Percentiles rank a stretch among this genome's conserved stretches.
These are phyloP conservation scores for Drosophila subobscura DNA, from an alignment of 1,140 invertebrate species.

Conservation along the genomic window DNA sequence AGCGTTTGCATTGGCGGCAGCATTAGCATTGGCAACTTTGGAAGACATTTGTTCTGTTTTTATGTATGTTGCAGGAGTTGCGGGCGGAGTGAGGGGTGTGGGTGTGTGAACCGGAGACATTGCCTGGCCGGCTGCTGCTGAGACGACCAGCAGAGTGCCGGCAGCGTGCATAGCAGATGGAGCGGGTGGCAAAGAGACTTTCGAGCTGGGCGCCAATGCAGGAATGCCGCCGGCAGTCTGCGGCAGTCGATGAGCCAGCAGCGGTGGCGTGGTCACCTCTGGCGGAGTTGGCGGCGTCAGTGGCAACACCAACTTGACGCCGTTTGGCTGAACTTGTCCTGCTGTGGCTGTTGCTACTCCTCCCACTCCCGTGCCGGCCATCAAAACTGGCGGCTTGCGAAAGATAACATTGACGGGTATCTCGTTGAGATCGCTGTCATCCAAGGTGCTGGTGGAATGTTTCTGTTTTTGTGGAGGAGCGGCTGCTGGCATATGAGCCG, in stretches of 20 bases:
- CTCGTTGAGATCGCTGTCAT: conserved; percentile 76
- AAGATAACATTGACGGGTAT: conserved; percentile 82
- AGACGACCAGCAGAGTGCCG: neutral
- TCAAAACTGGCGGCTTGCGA: conserved; percentile 58
- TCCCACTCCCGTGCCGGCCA: conserved; percentile 5
- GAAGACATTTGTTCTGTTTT: conserved; percentile 73
- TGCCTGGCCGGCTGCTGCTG: conserved; percentile 1
- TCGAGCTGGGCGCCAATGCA: conserved; percentile 30
- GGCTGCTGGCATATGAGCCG: conserved; percentile 2
- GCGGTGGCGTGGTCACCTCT: conserved; percentile 20
- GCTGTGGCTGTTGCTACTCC: conserved; percentile 3
- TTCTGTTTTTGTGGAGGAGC: conserved; percentile 65
- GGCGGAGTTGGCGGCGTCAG: conserved; percentile 58
- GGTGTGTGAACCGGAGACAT: neutral
- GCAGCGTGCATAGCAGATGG: no score
- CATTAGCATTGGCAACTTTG: conserved; percentile 61
- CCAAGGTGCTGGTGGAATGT: conserved; percentile 71
- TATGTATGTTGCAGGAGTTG: conserved; percentile 36
- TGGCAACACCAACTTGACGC: conserved; percentile 48
- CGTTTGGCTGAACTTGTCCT: conserved; percentile 17
- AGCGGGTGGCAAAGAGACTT: conserved; percentile 1
- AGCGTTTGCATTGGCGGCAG: conserved; percentile 10
- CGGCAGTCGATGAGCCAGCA: conserved; percentile 28
- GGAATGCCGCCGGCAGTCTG: conserved; percentile 14
- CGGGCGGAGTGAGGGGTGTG: conserved; percentile 5